Evolutionary conservation across 2,113 vertebrate genomes (phyloP).

Genomic region (Mobula birostris): DNA sequence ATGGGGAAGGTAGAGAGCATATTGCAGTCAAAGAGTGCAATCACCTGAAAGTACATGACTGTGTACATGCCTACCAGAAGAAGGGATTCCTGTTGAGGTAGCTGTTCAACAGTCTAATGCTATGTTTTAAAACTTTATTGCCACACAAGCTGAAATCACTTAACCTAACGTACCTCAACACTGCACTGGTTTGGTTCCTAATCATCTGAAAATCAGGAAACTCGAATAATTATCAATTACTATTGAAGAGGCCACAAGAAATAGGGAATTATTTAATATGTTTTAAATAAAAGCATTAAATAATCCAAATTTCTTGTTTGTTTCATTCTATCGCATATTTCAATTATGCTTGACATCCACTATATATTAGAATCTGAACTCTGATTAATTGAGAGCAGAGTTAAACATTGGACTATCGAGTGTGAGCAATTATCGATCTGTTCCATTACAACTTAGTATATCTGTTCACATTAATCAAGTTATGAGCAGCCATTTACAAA

Average conservation of each 20-base stretch:
- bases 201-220: background rate
- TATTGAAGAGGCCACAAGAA: background rate
- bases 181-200: background rate
- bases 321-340: background rate
- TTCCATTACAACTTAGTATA: conserved; percentile 33
- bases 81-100: background rate
- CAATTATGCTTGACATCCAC: conserved; percentile 9
- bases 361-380: background rate
- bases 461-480: conserved; percentile 19
- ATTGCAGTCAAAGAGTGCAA: background rate
- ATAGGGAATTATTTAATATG: conserved; percentile 3
- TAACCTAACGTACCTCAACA: background rate
- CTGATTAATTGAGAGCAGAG: conserved; percentile 11
- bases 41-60: background rate
- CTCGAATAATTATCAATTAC: background rate
- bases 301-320: conserved; percentile 11
- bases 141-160: background rate
- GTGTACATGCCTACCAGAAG: background rate
- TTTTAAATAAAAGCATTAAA: background rate
- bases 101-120: background rate
- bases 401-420: conserved; percentile 27
- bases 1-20: background rate
- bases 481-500: conserved; percentile 30
- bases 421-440: conserved; percentile 36
- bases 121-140: background rate